Evolutionary conservation across 2,888 invertebrate species (phyloP).

Genomic region (Ernsta delagoae): DNA sequence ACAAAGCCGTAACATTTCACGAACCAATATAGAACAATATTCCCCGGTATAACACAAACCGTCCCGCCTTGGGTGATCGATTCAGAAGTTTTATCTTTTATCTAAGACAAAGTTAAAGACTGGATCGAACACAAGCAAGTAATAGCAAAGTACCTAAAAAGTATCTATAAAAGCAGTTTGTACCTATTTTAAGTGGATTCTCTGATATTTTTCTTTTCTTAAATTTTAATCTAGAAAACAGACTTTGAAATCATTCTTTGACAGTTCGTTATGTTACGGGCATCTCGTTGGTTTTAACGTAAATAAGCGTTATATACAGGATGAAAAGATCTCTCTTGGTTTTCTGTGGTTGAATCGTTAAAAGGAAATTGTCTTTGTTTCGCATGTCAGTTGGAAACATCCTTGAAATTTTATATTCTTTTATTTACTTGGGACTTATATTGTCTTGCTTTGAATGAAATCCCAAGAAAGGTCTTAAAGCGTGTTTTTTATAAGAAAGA

Average conservation of each 20-base stretch:
- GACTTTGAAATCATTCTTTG: too few species aligned
- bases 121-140: background rate
- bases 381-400: slow-evolving; percentile 2
- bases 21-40: slow-evolving; percentile 20
- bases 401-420: background rate
- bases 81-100: background rate
- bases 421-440: background rate
- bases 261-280: too few species aligned
- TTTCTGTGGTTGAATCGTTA: background rate
- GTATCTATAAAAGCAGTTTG: too few species aligned
- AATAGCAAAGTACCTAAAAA: too few species aligned
- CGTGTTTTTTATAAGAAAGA: too few species aligned
- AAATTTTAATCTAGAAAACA: too few species aligned
- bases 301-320: background rate
- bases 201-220: too few species aligned
- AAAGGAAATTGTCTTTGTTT: background rate
- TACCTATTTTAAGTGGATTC: too few species aligned
- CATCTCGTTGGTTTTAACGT: background rate
- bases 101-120: background rate
- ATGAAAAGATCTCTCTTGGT: too few species aligned
- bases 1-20: slow-evolving; percentile 1
- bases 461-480: background rate
- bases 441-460: background rate
- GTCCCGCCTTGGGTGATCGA: background rate
- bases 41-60: background rate